A percentile compares a stretch with the other conserved stretches of the same genome.
Conservation (phyloP, 1,140 invertebrate genomes). For the Melitaea cinxia region DNA sequence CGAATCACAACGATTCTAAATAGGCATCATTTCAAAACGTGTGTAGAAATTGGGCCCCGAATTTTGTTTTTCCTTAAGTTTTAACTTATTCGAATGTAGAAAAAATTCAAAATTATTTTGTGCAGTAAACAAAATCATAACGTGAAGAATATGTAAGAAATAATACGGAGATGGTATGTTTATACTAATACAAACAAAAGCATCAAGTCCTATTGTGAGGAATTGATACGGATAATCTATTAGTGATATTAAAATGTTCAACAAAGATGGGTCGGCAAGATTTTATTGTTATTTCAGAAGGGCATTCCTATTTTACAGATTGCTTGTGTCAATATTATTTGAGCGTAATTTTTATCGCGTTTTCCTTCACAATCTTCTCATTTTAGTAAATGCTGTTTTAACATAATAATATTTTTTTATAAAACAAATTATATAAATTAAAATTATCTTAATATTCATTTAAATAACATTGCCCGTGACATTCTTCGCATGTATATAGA, state of each 20-base stretch:
- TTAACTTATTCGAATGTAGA: not conserved
- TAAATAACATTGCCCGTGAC: too few species aligned
- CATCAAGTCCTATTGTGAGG: slow-evolving; percentile 56
- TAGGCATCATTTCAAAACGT: too few species aligned
- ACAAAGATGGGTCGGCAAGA: slow-evolving; percentile 53
- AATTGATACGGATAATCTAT: slow-evolving; percentile 74
- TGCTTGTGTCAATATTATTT: slow-evolving; percentile 58
- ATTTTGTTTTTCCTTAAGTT: too few species aligned
- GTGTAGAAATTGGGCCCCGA: too few species aligned
- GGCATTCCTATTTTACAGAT: slow-evolving; percentile 52
- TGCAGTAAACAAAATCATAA: too few species aligned
- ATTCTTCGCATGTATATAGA: too few species aligned
- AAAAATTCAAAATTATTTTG: too few species aligned
- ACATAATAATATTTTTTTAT: too few species aligned
- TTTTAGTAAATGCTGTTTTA: slow-evolving; percentile 37
- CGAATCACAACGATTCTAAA: too few species aligned
- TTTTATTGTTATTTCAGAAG: slow-evolving; percentile 54
- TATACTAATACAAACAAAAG: slow-evolving; percentile 62
- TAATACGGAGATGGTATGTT: slow-evolving; percentile 18
- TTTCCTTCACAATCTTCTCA: slow-evolving; percentile 37
- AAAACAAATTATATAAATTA: too few species aligned
- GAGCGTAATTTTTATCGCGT: slow-evolving; percentile 45
- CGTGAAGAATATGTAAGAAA: too few species aligned
- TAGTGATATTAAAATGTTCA: slow-evolving; percentile 74
- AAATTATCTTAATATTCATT: too few species aligned